Evolutionary conservation across 2,113 vertebrate species (phyloP).

Genomic region (Promerops cafer): DNA sequence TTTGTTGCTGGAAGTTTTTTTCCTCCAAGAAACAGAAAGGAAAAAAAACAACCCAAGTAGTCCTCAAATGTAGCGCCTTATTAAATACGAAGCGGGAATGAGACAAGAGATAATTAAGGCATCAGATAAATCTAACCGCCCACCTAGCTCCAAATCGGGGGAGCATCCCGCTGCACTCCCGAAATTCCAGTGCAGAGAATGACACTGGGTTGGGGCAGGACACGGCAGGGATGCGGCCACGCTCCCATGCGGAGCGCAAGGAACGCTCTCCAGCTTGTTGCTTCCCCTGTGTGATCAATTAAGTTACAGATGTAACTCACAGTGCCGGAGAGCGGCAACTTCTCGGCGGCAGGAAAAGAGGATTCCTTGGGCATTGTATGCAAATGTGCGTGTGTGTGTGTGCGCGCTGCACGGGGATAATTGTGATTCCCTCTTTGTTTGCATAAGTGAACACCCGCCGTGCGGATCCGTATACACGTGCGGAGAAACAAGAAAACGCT

Average conservation of each 20-base stretch:
- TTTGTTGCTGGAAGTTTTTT: constrained; percentile 1
- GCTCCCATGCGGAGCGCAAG: not conserved
- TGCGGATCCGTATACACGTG: not conserved
- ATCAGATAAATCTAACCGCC: not conserved
- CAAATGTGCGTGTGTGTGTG: not conserved
- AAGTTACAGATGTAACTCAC: constrained; percentile 5
- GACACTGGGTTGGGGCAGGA: not conserved
- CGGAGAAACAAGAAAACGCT: not conserved
- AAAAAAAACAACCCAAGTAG: not conserved
- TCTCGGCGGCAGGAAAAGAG: not conserved
- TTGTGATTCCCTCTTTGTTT: constrained; percentile 5
- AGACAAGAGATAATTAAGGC: not conserved
- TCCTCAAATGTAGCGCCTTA: not conserved
- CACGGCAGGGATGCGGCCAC: not conserved
- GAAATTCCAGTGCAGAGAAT: not conserved
- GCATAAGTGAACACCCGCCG: not conserved
- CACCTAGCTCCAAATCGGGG: not conserved
- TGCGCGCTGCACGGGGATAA: not conserved
- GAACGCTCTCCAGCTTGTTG: constrained; percentile 29
- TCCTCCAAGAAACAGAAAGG: not conserved
- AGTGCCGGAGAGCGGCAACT: not conserved
- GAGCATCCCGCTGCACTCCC: not conserved
- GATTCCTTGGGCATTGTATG: constrained; percentile 23
- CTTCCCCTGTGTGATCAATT: constrained; percentile 22
- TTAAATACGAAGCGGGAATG: not conserved